phyloP scores from a whole-genome alignment of 2,888 invertebrate species.

The Pheosia gnoma region DNA sequence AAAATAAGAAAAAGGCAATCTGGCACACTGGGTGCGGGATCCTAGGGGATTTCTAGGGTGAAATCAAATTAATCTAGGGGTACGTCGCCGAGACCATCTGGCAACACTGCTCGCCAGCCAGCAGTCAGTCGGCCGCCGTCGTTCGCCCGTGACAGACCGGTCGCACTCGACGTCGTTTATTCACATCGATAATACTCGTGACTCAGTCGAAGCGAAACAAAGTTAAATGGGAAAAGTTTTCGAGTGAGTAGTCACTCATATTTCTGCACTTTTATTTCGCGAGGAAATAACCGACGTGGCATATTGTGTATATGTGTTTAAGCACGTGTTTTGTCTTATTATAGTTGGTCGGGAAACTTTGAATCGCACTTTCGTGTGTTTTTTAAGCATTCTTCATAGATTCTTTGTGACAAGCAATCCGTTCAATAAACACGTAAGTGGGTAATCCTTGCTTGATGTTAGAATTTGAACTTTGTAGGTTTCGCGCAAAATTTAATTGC shows the following conservation, averaged over 20 bases:
- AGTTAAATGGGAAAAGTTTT: constrained; percentile 62
- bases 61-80: no score
- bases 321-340: background rate
- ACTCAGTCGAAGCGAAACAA: constrained; percentile 27
- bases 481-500: no score
- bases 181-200: constrained; percentile 42
- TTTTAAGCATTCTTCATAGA: background rate
- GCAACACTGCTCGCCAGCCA: constrained; percentile 1
- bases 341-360: background rate
- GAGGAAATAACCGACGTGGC: background rate
- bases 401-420: no score
- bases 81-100: no score
- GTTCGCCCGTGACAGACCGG: constrained; percentile 20
- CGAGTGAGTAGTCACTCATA: constrained; percentile 56
- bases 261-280: background rate
- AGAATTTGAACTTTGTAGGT: no score
- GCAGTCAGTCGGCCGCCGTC: constrained; percentile 23
- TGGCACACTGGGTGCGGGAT: no score
- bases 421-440: background rate
- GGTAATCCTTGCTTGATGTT: background rate
- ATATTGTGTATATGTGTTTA: background rate
- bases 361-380: background rate
- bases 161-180: constrained; percentile 35
- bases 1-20: no score
- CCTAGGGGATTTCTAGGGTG: no score